Percentiles rank a stretch among this genome's conserved stretches.
Conservation (phyloP, 1,140 invertebrate genomes). For the Monochamus saltuarius region DNA sequence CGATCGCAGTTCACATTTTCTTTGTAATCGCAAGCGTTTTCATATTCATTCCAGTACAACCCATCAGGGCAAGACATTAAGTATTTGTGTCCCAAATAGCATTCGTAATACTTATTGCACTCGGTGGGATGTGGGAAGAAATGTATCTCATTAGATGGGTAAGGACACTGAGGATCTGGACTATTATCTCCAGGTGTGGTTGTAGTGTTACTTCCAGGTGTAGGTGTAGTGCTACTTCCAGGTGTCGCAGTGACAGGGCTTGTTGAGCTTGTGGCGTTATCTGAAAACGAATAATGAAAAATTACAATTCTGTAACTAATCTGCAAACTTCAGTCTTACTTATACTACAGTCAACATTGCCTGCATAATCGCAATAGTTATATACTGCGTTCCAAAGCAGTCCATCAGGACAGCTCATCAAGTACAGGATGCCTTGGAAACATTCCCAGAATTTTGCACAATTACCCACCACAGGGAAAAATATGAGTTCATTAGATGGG, state of each 20-base stretch:
- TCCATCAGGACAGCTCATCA: conserved; percentile 22
- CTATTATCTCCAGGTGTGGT: background rate
- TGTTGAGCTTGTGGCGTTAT: background rate
- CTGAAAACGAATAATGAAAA: background rate
- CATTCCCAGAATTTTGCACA: conserved; percentile 32
- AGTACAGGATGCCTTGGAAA: conserved; percentile 15
- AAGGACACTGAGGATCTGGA: conserved; percentile 17
- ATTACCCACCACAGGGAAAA: conserved; percentile 18
- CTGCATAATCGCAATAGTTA: conserved; percentile 25
- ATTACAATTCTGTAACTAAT: background rate
- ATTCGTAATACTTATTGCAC: conserved; percentile 16
- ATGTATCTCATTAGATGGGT: conserved; percentile 8
- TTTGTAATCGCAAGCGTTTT: background rate
- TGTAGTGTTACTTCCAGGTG: too few species aligned
- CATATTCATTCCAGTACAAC: conserved; percentile 9
- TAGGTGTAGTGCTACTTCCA: too few species aligned
- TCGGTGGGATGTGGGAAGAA: conserved; percentile 8
- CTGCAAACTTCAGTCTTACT: background rate
- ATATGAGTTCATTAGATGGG: conserved; percentile 6
- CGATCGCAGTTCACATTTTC: conserved; percentile 2
- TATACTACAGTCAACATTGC: conserved; percentile 8
- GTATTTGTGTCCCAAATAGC: conserved; percentile 12
- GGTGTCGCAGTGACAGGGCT: too few species aligned
- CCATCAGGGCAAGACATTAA: background rate
- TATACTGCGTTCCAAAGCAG: conserved; percentile 27